phyloP scores from a whole-genome alignment of 2,888 invertebrate genomes.

The Ypsolopha sequella region DNA sequence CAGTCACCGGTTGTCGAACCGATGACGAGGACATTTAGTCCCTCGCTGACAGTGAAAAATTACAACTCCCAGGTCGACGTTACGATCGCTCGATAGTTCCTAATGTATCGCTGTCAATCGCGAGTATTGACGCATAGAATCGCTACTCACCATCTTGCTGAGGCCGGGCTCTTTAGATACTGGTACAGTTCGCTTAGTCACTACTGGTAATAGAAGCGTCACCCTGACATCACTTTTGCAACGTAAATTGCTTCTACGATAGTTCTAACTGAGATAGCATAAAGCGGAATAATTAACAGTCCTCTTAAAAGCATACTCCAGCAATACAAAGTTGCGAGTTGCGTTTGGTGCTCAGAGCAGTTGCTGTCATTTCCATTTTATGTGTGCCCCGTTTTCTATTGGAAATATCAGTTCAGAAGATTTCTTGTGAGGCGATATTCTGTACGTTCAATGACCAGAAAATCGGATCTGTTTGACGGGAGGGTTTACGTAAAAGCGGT shows the following conservation, averaged over 20 bases:
- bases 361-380: too few species aligned
- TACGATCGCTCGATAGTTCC: conserved; percentile 57
- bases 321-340: too few species aligned
- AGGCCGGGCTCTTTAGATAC: conserved; percentile 11
- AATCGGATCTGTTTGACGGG: conserved; percentile 21
- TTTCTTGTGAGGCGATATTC: conserved; percentile 14
- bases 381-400: too few species aligned
- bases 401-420: background rate
- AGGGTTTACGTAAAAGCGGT: conserved; percentile 37
- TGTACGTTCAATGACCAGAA: conserved; percentile 27
- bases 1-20: conserved; percentile 54
- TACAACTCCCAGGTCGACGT: conserved; percentile 41
- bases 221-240: conserved; percentile 28
- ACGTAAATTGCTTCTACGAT: conserved; percentile 23
- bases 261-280: background rate
- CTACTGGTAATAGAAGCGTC: conserved; percentile 37
- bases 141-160: conserved; percentile 43
- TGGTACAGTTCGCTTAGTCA: conserved; percentile 41
- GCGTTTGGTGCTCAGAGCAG: too few species aligned
- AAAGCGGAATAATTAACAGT: background rate
- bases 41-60: conserved; percentile 64
- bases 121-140: conserved; percentile 57
- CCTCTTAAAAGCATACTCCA: background rate
- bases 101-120: conserved; percentile 67
- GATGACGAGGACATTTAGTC: conserved; percentile 60